A percentile compares a stretch with the other conserved stretches of the same genome.
Evolutionary conservation across 2,113 vertebrate species (phyloP).

Genomic region (Bufo gargarizans): DNA sequence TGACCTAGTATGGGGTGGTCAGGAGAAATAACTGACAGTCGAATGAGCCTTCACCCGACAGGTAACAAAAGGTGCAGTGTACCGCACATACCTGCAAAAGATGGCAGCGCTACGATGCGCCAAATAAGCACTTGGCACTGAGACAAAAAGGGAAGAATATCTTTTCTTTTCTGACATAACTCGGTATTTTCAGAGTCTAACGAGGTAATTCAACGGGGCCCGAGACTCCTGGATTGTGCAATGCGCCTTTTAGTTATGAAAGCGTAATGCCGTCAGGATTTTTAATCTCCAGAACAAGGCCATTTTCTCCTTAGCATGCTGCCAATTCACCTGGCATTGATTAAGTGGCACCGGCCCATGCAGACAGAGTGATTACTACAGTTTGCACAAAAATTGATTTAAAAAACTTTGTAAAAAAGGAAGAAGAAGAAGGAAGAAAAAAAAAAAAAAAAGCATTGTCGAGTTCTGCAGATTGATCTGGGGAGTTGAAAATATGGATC

Average conservation of each 20-base stretch:
- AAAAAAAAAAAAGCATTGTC: constrained; percentile 26
- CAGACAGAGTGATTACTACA: constrained; percentile 54
- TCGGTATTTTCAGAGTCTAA: not conserved
- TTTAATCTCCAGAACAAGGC: constrained; percentile 37
- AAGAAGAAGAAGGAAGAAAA: not conserved
- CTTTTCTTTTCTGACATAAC: not conserved
- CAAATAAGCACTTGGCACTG: not conserved
- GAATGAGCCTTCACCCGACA: no score
- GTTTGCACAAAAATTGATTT: constrained; percentile 50
- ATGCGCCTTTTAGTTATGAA: constrained; percentile 2
- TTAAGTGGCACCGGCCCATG: constrained; percentile 20
- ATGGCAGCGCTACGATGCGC: not conserved
- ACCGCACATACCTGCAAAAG: not conserved
- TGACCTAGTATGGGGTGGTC: no score
- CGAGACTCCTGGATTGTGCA: not conserved
- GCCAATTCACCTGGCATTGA: constrained; percentile 51
- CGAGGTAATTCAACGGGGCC: not conserved
- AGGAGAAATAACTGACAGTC: no score
- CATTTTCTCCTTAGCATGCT: constrained; percentile 55
- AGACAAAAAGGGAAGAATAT: constrained; percentile 1
- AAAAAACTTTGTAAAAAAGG: constrained; percentile 18
- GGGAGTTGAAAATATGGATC: constrained; percentile 42
- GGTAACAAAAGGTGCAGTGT: no score
- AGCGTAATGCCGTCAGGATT: constrained; percentile 45
- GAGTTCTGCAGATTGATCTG: constrained; percentile 30